Conservation (phyloP, 1,140 invertebrate species). For the Brachionus calyciflorus region DNA sequence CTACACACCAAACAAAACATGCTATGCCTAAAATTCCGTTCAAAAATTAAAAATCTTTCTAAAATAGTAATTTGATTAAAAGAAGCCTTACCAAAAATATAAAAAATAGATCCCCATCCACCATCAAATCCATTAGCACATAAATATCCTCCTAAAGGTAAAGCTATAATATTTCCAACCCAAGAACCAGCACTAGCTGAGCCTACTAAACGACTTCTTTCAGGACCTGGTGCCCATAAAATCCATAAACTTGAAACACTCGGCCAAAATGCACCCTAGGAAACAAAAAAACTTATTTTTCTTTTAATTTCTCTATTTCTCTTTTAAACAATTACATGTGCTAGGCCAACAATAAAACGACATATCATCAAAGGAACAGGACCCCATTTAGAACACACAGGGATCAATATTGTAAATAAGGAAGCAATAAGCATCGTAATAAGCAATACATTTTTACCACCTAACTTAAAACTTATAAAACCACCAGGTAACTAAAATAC, state of each 20-base stretch:
- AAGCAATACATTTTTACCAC: constrained; percentile 32
- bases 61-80: not conserved
- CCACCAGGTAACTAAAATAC: constrained; percentile 40
- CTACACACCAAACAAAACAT: constrained; percentile 75
- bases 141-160: constrained; percentile 45
- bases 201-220: constrained; percentile 53
- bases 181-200: constrained; percentile 52
- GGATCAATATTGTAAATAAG: constrained; percentile 33
- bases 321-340: constrained; percentile 9
- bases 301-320: not conserved
- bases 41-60: not conserved
- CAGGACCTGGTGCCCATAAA: constrained; percentile 55
- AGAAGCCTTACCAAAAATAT: constrained; percentile 25
- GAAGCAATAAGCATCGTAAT: constrained; percentile 33
- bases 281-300: not conserved
- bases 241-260: constrained; percentile 52
- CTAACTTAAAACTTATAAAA: constrained; percentile 18
- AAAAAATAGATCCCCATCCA: constrained; percentile 47
- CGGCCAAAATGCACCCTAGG: constrained; percentile 51
- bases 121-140: constrained; percentile 42
- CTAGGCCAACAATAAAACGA: constrained; percentile 35
- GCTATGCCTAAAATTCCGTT: constrained; percentile 57
- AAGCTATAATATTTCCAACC: constrained; percentile 26
- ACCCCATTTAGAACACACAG: not conserved
- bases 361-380: constrained; percentile 18